Evolutionary conservation across 1,140 invertebrate genomes (phyloP), one percentile per base, ranked within the genome.

Genomic region (Triops longicaudatus): DNA sequence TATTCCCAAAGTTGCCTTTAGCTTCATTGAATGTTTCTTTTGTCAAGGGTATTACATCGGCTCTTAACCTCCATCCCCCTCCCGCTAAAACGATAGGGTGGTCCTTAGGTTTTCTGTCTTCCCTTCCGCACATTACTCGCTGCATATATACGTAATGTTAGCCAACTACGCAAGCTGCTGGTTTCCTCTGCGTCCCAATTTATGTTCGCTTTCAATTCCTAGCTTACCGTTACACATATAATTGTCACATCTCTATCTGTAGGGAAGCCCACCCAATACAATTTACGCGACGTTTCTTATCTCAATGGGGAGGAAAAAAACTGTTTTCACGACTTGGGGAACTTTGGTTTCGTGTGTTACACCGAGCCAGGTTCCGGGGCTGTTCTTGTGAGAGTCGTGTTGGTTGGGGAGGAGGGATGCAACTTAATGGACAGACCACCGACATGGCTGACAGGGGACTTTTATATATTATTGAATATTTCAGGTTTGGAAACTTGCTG

Each of bases 371-470:
- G 10, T 37, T 37, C 7, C 44, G 22, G 22, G 44, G 10, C 22
- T 63, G 10, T 63, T 17, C 22, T 63, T 22, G 50, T 9, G 50
- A 22, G 50, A n/a, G 22, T 22, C 50, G 50, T n/a, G 50, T 22
- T 17, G 10, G 14, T 17, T 63, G 0, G 50, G 14, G 50, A 22
- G 50, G 17, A n/a, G 50, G 50, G 50, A 63, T 63, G 50, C 50
- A 63, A 63, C 50, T 63, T 63, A 63, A 63, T 63, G 50, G 50
- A 63, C 50, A 63, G 50, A 63, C 50, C 50, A 63, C 50, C 50
- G 50, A 63, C 50, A 63, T 63, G 50, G 50, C 50, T 63, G 50
- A 63, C 50, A 63, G 17, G 50, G 50, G 50, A n/a, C 50, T 22
- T 22, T 22, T 63, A 63, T 63, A 63, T 63, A 63, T 63, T 63